phyloP scores from a whole-genome alignment of 1,140 invertebrate genomes.

The Sarcophaga peregrina region DNA sequence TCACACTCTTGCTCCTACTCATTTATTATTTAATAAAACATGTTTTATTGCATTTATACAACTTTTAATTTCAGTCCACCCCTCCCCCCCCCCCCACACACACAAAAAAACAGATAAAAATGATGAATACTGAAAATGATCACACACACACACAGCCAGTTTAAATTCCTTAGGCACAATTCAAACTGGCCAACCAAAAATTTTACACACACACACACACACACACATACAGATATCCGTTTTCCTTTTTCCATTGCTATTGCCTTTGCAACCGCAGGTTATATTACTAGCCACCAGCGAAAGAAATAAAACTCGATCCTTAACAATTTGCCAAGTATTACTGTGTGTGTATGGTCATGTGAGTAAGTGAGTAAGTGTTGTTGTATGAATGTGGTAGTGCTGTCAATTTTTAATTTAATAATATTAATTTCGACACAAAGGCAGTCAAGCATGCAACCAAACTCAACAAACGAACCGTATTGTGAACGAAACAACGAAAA shows the following conservation, averaged over 20 bases:
- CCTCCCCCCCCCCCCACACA: too few species aligned
- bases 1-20: too few species aligned
- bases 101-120: too few species aligned
- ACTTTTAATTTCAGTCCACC: background rate
- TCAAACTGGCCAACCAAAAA: background rate
- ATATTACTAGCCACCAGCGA: background rate
- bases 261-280: too few species aligned
- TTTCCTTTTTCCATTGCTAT: background rate
- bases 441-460: constrained; percentile 18
- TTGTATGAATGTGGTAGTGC: background rate
- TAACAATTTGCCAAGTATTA: background rate
- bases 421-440: constrained; percentile 42
- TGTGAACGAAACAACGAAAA: background rate
- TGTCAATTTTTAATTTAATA: constrained; percentile 42
- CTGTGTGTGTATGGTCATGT: background rate
- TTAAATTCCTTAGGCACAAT: constrained; percentile 27
- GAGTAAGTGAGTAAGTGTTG: background rate
- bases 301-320: background rate
- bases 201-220: background rate
- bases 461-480: background rate
- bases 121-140: too few species aligned
- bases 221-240: background rate
- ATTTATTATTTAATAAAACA: too few species aligned
- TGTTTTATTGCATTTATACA: background rate
- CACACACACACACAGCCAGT: background rate